Base-by-base conservation (phyloP, 2,113 vertebrate species). In the Pycnonotus jocosus region DNA sequence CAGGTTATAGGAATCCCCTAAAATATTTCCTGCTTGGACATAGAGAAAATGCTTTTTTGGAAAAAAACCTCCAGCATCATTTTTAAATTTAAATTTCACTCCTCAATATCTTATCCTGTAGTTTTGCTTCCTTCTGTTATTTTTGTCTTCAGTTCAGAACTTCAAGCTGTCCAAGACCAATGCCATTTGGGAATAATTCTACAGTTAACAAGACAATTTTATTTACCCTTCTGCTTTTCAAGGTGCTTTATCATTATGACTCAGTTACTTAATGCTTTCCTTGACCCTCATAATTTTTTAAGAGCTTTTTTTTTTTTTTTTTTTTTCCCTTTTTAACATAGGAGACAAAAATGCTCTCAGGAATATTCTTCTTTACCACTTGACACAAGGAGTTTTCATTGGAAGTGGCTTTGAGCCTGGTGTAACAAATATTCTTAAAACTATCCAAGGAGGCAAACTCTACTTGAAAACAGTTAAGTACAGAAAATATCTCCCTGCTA, bases 371-470 rank as follows among this genome's bases (percentile, higher is more conserved):
- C 98, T 99, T 61, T 99, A 99, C 95, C 99, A 99, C 94, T 86
- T 99, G 88, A 99, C 92, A 48, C 98, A 98, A 50, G 99, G 99
- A 44, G 73, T 99, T 94, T 98, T 98, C 96, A 98, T 99, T 42
- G 99, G 99, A 38, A 99, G 98, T 24, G 99, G 99, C 58, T 97
- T 99, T 97, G 99, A 99, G 94, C 86, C 97, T n/a, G 98, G 98
- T 21, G 99, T 99, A 71, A 99, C 99, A 66, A 99, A 99, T 91
- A 98, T 99, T 79, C 98, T 99, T 38, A 99, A 98, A 98, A 98
- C 99, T 28, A 97, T 99, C 19, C 99, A 99, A 96, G 99, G 99
- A 96, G 98, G 98, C 90, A 99, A 99, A 90, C 96, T 99, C 61
- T 98, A 96, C 88, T 84, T 99, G 88, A 97, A 99, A 97, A 96